Evolutionary conservation across 2,797 vertebrate species (phyloP), one percentile per base, ranked within the genome.

Genomic region (Clarias fuscus): DNA sequence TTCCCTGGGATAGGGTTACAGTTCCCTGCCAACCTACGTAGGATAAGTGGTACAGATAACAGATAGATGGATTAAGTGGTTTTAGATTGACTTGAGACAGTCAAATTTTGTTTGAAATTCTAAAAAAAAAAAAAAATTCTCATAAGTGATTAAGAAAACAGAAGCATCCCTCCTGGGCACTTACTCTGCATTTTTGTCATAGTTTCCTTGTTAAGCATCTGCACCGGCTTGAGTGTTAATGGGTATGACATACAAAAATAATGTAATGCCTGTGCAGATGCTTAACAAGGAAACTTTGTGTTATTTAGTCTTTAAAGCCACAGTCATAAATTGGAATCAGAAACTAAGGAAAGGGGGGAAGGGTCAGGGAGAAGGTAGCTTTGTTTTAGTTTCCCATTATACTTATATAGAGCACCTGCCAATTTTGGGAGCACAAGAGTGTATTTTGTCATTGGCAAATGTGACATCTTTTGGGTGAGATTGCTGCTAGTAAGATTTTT

Each of bases 171-270:
- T 84, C 92, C 91, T 92, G 90, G 92, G 90, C 91, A 89, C 90
- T 83, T 88, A 81, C 85, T 91, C 86, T 88, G 91, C 91, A 94
- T 95, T 94, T 93, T 90, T 93, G 40, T 88, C 91, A 95, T 94
- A 93, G 85, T 95, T 95, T 95, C 93, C 93, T 85, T 86, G 88
- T 91, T 90, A 93, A 94, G 92, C 93, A 93, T 93, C 84, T 92
- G 92, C 33, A 33, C 33, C n/a, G n/a, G n/a, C n/a, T 33, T 33
- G 33, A 33, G 33, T 33, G 33, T 33, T 33, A 33, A 33, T 33
- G 33, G 33, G 33, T 33, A 33, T 33, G 33, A 33, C 33, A 33
- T 33, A 33, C 33, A 33, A 33, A 33, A 33, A 33, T 33, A 33
- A 33, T 33, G 33, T 33, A 33, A 33, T 33, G 33, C 33, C 33